A percentile compares a stretch with the other conserved stretches of the same genome.
These are phyloP conservation scores for Tympanoctomys barrerae DNA, from an alignment of 2,797 vertebrate species.

Conservation along the genomic window DNA sequence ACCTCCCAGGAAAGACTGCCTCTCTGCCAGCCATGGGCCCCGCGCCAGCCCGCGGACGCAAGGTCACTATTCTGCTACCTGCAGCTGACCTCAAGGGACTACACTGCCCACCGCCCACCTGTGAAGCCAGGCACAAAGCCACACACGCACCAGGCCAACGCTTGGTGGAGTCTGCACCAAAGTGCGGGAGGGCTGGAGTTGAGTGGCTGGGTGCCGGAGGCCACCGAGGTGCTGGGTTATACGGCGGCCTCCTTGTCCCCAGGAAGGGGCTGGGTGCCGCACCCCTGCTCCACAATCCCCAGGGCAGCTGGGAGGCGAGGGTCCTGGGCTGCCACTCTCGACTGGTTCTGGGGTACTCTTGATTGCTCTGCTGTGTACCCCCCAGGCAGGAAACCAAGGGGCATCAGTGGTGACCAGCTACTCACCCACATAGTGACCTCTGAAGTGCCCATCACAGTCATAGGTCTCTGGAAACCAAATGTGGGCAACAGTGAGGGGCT, in stretches of 20 bases:
- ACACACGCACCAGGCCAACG: not conserved
- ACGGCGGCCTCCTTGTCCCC: not conserved
- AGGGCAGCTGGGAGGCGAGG: not conserved
- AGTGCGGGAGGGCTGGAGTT: not conserved
- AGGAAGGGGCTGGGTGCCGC: not conserved
- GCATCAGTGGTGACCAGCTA: not conserved
- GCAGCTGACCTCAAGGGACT: not conserved
- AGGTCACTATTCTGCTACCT: not conserved
- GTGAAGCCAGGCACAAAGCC: not conserved
- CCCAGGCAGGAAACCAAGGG: not conserved
- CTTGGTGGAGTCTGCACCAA: fast-evolving
- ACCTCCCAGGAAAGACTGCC: not conserved
- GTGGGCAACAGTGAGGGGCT: constrained; percentile 71
- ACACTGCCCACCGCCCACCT: not conserved
- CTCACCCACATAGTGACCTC: constrained; percentile 95
- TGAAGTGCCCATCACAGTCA: constrained; percentile 93
- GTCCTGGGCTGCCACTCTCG: not conserved
- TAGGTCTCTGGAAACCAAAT: constrained; percentile 92
- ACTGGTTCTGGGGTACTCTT: not conserved
- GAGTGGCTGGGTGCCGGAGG: not conserved
- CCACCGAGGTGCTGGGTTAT: not conserved
- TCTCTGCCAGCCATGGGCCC: not conserved
- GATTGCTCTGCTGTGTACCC: not conserved
- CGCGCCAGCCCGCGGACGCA: not conserved
- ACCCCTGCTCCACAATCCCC: not conserved